phyloP scores from a whole-genome alignment of 2,888 invertebrate species.

The Phanerotoma sp. region DNA sequence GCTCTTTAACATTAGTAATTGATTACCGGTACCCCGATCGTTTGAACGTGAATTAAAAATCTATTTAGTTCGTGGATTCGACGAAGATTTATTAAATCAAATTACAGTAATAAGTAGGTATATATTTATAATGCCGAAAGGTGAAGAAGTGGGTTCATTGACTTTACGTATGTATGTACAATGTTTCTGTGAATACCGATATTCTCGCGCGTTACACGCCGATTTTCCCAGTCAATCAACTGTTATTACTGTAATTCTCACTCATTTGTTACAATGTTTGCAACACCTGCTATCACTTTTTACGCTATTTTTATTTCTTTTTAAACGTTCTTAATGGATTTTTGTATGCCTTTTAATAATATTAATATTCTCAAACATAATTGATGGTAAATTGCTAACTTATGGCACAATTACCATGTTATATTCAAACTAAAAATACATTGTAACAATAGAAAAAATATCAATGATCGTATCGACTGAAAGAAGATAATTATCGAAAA shows the following conservation, averaged over 20 bases:
- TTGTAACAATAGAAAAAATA: no score
- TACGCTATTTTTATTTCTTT: not conserved
- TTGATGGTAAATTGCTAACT: no score
- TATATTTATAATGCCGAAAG: constrained; percentile 31
- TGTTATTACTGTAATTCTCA: constrained; percentile 29
- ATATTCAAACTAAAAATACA: no score
- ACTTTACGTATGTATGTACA: no score
- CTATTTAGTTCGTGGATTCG: constrained; percentile 36
- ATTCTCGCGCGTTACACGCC: not conserved
- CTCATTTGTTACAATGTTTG: constrained; percentile 26
- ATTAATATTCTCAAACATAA: no score
- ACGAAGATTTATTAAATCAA: constrained; percentile 44
- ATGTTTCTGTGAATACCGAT: constrained; percentile 1
- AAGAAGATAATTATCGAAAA: no score
- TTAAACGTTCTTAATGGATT: not conserved
- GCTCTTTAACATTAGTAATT: constrained; percentile 13
- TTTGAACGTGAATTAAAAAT: constrained; percentile 41
- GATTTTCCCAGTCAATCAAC: not conserved
- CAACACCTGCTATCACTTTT: constrained; percentile 14
- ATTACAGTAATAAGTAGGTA: constrained; percentile 41
- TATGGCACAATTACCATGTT: no score
- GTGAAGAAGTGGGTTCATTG: not conserved
- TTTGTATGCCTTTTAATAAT: no score
- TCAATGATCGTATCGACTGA: no score
- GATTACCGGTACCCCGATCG: constrained; percentile 23